These are phyloP conservation scores for Scartelaos histophorus DNA, from an alignment of 2,113 vertebrate genomes.

Conservation along the genomic window DNA sequence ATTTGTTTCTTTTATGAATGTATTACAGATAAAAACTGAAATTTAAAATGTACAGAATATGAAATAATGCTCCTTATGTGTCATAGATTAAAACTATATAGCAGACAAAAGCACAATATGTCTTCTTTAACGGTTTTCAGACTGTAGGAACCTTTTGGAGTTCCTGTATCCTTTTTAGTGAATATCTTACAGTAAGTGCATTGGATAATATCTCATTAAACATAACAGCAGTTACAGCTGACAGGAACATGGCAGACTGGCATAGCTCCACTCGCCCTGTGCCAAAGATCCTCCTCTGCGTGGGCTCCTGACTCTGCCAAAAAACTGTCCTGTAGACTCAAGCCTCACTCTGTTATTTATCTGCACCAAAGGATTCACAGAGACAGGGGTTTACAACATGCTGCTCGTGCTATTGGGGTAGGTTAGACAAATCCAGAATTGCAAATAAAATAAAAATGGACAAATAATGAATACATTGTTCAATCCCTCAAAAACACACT, in stretches of 20 bases:
- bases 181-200: constrained; percentile 36
- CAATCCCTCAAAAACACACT: no score
- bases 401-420: neutral
- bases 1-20: no score
- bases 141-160: neutral
- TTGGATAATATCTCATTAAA: constrained; percentile 75
- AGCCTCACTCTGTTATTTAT: constrained; percentile 47
- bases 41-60: no score
- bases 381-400: constrained; percentile 27
- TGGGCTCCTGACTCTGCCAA: constrained; percentile 33
- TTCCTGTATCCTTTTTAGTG: neutral
- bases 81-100: no score
- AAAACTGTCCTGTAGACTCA: constrained; percentile 32
- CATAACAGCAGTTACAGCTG: constrained; percentile 76
- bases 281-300: constrained; percentile 67
- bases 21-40: no score
- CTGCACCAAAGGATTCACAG: constrained; percentile 41
- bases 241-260: constrained; percentile 72
- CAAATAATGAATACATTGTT: no score
- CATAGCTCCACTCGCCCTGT: constrained; percentile 55
- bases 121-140: neutral
- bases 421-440: neutral
- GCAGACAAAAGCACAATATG: no score
- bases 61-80: no score
- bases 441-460: neutral